Percentiles rank a stretch among this genome's conserved stretches.
These are phyloP conservation scores for Watsonalla cultraria DNA, from an alignment of 2,888 invertebrate genomes.

Conservation along the genomic window DNA sequence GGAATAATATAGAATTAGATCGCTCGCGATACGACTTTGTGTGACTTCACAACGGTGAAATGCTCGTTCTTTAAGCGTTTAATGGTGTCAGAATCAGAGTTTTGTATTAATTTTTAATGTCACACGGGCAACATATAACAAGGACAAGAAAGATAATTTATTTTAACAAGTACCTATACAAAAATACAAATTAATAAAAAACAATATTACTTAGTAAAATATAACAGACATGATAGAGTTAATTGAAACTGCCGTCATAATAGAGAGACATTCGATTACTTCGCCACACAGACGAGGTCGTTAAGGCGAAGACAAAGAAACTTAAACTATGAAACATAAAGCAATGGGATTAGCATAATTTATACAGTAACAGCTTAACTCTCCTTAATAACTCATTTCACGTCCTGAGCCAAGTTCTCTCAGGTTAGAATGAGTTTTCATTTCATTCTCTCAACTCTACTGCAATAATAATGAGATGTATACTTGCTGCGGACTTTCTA, in stretches of 20 bases:
- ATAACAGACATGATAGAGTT: not conserved
- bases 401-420: conserved; percentile 11
- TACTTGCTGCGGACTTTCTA: too few species aligned
- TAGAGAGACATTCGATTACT: not conserved
- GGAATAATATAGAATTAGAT: too few species aligned
- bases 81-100: too few species aligned
- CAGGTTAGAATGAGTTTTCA: conserved; percentile 1
- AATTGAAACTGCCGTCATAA: not conserved
- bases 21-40: too few species aligned
- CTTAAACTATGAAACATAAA: conserved; percentile 16
- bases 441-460: not conserved
- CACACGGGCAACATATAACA: too few species aligned
- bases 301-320: conserved; percentile 13
- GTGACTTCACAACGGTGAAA: too few species aligned
- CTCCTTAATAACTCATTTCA: conserved; percentile 16
- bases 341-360: conserved; percentile 21
- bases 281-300: not conserved
- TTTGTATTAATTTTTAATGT: too few species aligned
- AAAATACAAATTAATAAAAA: too few species aligned
- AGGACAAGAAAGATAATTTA: too few species aligned
- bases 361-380: conserved; percentile 11
- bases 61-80: too few species aligned
- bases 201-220: too few species aligned
- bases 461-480: not conserved
- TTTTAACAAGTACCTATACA: too few species aligned